A percentile compares a stretch with the other conserved stretches of the same genome.
These are phyloP conservation scores for Platorchestia sp. DNA, from an alignment of 1,140 invertebrate species.

Conservation along the genomic window DNA sequence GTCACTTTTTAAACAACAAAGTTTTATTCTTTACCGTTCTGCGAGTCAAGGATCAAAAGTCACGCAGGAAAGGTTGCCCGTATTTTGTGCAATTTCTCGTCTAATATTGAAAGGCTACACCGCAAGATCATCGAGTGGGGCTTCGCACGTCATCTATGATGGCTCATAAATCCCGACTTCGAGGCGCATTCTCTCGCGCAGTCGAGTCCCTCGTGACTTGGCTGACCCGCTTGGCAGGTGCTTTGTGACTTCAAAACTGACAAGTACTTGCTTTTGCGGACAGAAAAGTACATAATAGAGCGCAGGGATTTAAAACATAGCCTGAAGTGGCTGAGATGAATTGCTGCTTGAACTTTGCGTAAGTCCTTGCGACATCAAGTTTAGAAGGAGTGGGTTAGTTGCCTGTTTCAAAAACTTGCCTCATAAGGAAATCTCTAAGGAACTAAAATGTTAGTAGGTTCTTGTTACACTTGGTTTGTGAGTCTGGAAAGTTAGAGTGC, in stretches of 20 bases:
- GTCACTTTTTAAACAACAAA: conserved; percentile 7
- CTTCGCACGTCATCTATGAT: conserved; percentile 21
- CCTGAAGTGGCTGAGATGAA: neutral
- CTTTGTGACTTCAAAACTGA: neutral
- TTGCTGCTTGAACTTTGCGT: neutral
- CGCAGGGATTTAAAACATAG: neutral
- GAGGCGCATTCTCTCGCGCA: neutral
- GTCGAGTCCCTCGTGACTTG: neutral
- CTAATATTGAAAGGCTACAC: conserved; percentile 38
- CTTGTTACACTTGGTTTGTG: neutral
- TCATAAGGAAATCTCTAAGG: neutral
- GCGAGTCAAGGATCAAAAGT: conserved; percentile 39
- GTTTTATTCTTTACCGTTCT: neutral
- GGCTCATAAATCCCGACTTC: neutral
- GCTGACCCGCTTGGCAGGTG: neutral
- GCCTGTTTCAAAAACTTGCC: neutral
- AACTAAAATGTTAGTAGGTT: neutral
- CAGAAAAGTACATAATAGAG: neutral
- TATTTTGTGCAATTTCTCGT: conserved; percentile 18
- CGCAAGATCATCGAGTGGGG: conserved; percentile 16
- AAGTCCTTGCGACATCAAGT: neutral
- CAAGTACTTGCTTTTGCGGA: neutral
- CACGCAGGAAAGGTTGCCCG: conserved; percentile 8
- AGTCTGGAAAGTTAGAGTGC: neutral
- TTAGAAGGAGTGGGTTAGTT: neutral